phyloP scores from a whole-genome alignment of 1,140 invertebrate species.

The Pseudomyrmex dendroicus region DNA sequence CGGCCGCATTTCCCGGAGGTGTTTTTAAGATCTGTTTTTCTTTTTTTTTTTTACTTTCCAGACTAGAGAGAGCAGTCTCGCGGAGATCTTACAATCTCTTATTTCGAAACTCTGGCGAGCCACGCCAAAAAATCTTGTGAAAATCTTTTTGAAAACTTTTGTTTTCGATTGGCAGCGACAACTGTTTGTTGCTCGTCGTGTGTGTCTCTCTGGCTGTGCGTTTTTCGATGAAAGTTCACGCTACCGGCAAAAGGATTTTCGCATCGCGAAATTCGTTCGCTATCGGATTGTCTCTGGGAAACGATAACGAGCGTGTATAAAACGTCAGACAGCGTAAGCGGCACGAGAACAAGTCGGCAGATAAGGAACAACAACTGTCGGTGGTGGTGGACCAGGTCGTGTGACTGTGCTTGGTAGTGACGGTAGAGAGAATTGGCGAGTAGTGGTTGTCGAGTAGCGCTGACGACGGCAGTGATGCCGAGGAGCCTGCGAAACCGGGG shows the following conservation, averaged over 20 bases:
- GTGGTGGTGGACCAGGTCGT: slow-evolving; percentile 21
- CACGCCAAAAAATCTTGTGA: background rate
- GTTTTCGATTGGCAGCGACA: background rate
- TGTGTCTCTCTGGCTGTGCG: too few species aligned
- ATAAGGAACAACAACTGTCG: slow-evolving; percentile 39
- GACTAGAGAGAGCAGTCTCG: background rate
- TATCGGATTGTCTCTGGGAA: background rate
- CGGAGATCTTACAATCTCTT: background rate
- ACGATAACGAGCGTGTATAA: slow-evolving; percentile 49
- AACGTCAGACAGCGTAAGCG: background rate
- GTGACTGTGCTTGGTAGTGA: background rate
- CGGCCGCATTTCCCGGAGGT: background rate
- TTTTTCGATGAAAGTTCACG: background rate
- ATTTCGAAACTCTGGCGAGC: too few species aligned
- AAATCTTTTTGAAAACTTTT: too few species aligned
- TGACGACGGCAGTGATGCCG: slow-evolving; percentile 6
- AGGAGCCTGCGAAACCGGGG: slow-evolving; percentile 24
- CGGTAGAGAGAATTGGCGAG: background rate
- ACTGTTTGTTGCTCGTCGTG: background rate
- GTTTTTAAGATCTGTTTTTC: slow-evolving; percentile 23
- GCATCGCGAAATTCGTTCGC: slow-evolving; percentile 2
- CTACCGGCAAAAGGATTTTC: background rate
- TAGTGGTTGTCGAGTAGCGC: background rate
- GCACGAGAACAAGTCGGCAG: slow-evolving; percentile 55
- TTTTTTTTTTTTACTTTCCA: slow-evolving; percentile 15